A percentile compares a stretch with the other conserved stretches of the same genome.
phyloP scores from a whole-genome alignment of 2,113 vertebrate species.

The Gavia stellata region DNA sequence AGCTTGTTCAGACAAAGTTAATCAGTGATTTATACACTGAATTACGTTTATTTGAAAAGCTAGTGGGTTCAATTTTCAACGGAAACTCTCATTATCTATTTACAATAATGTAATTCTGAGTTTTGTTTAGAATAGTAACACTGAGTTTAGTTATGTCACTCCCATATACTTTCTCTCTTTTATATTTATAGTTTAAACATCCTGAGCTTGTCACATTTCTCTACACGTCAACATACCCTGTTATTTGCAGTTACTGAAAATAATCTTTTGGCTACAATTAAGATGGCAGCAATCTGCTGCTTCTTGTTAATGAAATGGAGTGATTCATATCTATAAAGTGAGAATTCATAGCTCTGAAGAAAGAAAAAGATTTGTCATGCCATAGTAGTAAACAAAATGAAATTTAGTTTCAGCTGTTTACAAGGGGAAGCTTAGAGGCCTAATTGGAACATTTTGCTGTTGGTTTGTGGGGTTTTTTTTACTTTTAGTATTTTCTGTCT shows the following conservation, averaged over 20 bases:
- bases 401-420: neutral
- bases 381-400: neutral
- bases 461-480: neutral
- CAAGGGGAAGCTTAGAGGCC: neutral
- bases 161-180: neutral
- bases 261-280: slow-evolving; percentile 7
- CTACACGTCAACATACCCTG: neutral
- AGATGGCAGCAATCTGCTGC: neutral
- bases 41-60: neutral
- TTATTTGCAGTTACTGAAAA: slow-evolving; percentile 31
- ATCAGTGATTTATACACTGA: neutral
- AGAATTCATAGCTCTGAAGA: slow-evolving; percentile 2
- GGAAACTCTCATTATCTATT: neutral
- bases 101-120: neutral
- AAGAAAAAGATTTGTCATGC: neutral
- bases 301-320: neutral
- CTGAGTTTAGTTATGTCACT: neutral
- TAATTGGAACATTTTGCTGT: neutral
- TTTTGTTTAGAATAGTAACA: neutral
- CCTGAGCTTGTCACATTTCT: neutral
- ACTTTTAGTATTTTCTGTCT: neutral
- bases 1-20: neutral
- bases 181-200: neutral
- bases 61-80: neutral
- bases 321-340: neutral